Evolutionary conservation across 1,140 invertebrate genomes (phyloP).

Genomic region (Habropoda laboriosa): DNA sequence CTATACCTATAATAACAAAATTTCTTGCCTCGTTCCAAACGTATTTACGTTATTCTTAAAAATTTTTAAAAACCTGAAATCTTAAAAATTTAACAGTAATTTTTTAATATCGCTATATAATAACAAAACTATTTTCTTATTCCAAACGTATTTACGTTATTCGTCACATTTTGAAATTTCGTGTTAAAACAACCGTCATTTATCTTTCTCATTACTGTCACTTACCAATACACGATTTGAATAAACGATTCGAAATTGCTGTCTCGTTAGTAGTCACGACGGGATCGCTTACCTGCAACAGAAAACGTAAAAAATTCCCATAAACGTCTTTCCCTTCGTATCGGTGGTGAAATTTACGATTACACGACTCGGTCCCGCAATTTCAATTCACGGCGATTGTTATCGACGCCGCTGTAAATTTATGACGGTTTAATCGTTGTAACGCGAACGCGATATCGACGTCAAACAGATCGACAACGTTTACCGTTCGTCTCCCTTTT

Average conservation of each 20-base stretch:
- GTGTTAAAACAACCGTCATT: background rate
- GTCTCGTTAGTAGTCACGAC: background rate
- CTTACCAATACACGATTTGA: background rate
- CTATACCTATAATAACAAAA: no score
- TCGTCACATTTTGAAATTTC: background rate
- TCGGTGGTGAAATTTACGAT: conserved; percentile 7
- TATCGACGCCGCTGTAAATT: conserved; percentile 23
- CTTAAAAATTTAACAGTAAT: no score
- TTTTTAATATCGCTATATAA: no score
- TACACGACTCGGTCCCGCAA: background rate
- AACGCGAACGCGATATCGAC: conserved; percentile 41
- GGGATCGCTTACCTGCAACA: conserved; percentile 58
- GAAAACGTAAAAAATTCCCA: conserved; percentile 26
- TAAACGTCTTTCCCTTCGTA: conserved; percentile 8
- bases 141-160: background rate
- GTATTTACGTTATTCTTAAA: no score
- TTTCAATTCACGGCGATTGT: conserved; percentile 26
- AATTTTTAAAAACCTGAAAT: no score
- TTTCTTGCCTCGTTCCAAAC: no score
- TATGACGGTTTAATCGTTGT: conserved; percentile 45
- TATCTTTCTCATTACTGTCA: background rate
- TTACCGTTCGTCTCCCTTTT: background rate
- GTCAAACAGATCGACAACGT: conserved; percentile 38
- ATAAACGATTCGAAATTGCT: background rate
- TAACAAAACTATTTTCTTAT: no score